These are phyloP conservation scores for Mormyrops attenuatus DNA, from an alignment of 2,797 vertebrate species.

Conservation along the genomic window DNA sequence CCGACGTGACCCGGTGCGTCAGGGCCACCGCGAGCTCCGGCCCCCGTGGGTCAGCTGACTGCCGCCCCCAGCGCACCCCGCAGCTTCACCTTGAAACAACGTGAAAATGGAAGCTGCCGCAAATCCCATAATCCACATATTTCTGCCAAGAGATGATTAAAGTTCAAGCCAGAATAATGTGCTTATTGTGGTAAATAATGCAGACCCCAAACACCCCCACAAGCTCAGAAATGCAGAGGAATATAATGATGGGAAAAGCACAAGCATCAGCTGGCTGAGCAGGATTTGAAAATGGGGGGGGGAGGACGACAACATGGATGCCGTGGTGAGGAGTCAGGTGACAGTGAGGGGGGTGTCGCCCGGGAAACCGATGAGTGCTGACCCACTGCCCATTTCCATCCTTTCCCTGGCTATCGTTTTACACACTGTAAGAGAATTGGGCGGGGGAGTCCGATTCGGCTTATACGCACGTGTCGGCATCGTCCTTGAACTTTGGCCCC, in stretches of 20 bases:
- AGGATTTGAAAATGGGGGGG: background rate
- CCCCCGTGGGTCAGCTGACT: background rate
- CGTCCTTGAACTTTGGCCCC: background rate
- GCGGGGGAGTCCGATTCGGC: background rate
- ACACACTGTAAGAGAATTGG: background rate
- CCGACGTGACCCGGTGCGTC: background rate
- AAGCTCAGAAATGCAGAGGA: background rate
- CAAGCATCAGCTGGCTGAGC: background rate
- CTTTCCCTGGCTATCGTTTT: background rate
- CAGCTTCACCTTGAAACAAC: slow-evolving; percentile 10
- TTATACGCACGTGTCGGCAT: background rate
- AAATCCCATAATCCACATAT: slow-evolving; percentile 20
- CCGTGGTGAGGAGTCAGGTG: background rate
- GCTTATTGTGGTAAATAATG: background rate
- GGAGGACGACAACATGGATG: background rate
- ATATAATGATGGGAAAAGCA: background rate
- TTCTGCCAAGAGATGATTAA: slow-evolving; percentile 16
- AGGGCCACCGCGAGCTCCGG: background rate
- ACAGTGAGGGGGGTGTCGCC: background rate
- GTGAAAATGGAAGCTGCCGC: background rate
- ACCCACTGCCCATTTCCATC: background rate
- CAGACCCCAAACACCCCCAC: background rate
- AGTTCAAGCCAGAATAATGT: slow-evolving; percentile 12
- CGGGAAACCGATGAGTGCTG: slow-evolving; percentile 38
- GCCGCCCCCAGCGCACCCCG: background rate